phyloP scores from a whole-genome alignment of 2,888 invertebrate genomes.

The Molorchus minor region DNA sequence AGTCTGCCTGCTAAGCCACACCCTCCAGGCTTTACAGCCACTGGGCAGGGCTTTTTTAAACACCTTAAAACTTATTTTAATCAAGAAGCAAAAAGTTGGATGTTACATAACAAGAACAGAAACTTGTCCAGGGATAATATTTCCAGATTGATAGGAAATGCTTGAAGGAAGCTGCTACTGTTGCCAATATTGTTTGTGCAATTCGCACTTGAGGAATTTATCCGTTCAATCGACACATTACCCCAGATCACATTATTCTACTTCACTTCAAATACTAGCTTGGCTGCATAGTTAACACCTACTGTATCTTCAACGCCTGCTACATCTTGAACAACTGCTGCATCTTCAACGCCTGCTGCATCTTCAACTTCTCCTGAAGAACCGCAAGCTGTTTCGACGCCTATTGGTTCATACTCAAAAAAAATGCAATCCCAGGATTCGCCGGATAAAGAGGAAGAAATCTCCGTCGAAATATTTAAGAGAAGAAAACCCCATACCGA shows the following conservation, averaged over 20 bases:
- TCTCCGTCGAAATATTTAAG: too few species aligned
- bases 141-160: not conserved
- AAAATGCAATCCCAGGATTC: too few species aligned
- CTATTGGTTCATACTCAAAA: too few species aligned
- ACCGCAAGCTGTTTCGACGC: too few species aligned
- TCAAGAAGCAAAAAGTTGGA: not conserved
- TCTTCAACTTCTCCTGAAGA: too few species aligned
- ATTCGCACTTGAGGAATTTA: conserved; percentile 32
- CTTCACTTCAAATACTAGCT: too few species aligned
- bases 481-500: too few species aligned
- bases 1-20: not conserved
- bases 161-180: conserved; percentile 25
- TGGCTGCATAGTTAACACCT: too few species aligned
- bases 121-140: not conserved
- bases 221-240: conserved; percentile 28
- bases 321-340: too few species aligned
- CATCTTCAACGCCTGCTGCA: too few species aligned
- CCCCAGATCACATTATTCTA: conserved; percentile 29
- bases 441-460: too few species aligned
- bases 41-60: not conserved
- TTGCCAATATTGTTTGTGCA: conserved; percentile 28
- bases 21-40: not conserved
- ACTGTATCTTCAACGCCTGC: too few species aligned
- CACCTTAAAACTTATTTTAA: not conserved
- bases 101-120: not conserved